phyloP scores from a whole-genome alignment of 2,113 vertebrate genomes.

The Bostrychus sinensis region DNA sequence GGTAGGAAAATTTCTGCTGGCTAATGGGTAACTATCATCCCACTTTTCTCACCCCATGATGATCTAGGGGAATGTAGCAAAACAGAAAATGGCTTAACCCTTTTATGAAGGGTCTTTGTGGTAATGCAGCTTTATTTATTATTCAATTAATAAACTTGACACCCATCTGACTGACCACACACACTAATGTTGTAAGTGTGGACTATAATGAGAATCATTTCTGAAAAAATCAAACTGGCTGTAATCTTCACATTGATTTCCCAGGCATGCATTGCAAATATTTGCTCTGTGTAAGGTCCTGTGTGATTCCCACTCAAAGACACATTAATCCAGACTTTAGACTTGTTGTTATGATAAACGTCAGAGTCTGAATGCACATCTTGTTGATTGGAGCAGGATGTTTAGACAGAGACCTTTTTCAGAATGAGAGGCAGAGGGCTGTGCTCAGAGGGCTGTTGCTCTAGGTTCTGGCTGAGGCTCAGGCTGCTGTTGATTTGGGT shows the following conservation, averaged over 20 bases:
- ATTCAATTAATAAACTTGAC: not conserved
- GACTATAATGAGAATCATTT: slow-evolving; percentile 37
- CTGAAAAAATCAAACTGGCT: slow-evolving; percentile 46
- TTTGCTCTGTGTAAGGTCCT: slow-evolving; percentile 57
- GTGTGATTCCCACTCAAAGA: slow-evolving; percentile 59
- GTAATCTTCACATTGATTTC: slow-evolving; percentile 61
- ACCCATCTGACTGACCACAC: slow-evolving; percentile 7
- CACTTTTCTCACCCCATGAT: too few relatives aligned
- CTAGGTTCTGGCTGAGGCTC: slow-evolving; percentile 58
- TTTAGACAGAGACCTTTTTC: slow-evolving; percentile 88
- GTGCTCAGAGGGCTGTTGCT: slow-evolving; percentile 65
- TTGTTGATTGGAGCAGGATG: slow-evolving; percentile 63
- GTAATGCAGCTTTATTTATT: not conserved
- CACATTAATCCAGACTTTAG: slow-evolving; percentile 69
- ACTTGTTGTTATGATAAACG: slow-evolving; percentile 58
- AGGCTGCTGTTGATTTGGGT: slow-evolving; percentile 47
- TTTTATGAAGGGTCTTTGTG: too few relatives aligned
- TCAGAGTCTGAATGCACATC: slow-evolving; percentile 47
- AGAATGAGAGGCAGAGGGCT: slow-evolving; percentile 87
- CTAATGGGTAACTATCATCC: too few relatives aligned
- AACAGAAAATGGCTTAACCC: too few relatives aligned
- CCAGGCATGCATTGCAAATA: slow-evolving; percentile 72
- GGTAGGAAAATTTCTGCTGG: too few relatives aligned
- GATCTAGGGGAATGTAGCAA: too few relatives aligned
- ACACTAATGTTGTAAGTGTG: slow-evolving; percentile 23